A percentile compares a stretch with the other conserved stretches of the same genome.
These are phyloP conservation scores for Lepus townsendii DNA, from an alignment of 2,797 vertebrate species.

Conservation along the genomic window DNA sequence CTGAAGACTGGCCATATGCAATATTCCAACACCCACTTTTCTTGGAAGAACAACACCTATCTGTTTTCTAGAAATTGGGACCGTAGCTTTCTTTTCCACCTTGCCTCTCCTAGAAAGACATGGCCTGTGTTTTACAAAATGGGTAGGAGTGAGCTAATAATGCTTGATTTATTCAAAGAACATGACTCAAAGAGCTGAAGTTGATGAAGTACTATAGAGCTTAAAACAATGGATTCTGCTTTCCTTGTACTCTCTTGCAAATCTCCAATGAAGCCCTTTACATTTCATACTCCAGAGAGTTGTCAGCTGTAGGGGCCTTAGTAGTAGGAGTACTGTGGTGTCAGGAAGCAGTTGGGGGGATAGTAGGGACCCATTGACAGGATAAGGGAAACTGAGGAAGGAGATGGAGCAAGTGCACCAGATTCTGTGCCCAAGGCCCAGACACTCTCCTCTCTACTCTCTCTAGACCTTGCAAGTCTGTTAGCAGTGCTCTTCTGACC, in stretches of 20 bases:
- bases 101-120: neutral
- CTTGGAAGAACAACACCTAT: neutral
- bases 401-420: neutral
- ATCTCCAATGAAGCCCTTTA: neutral
- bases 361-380: too few relatives aligned
- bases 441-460: neutral
- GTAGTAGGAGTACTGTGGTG: too few relatives aligned
- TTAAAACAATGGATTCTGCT: neutral
- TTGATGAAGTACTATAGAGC: neutral
- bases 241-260: neutral
- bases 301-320: neutral
- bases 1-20: neutral
- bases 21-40: neutral
- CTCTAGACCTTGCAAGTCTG: neutral
- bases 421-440: too few relatives aligned
- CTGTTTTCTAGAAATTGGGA: neutral
- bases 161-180: neutral
- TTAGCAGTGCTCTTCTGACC: neutral
- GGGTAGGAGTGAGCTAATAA: neutral
- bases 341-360: too few relatives aligned
- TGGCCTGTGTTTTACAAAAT: constrained; percentile 13
- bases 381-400: neutral
- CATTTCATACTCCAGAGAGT: neutral
- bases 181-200: neutral
- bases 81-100: neutral